These are phyloP conservation scores for Gastrophysa polygoni DNA, from an alignment of 2,888 invertebrate genomes.

Conservation along the genomic window DNA sequence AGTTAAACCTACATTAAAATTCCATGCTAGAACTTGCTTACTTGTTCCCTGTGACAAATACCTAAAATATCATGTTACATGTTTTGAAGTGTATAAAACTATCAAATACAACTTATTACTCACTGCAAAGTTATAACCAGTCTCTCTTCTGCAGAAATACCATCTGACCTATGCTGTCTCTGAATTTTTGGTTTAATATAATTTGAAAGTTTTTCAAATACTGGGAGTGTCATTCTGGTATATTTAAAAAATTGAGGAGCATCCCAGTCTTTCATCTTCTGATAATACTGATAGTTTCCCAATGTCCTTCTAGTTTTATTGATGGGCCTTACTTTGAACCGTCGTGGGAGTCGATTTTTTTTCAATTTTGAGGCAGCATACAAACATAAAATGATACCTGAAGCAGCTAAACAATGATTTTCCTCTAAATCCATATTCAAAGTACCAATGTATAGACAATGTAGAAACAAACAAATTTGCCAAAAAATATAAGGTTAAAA, in stretches of 20 bases:
- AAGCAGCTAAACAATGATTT: conserved; percentile 6
- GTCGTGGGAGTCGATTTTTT: background rate
- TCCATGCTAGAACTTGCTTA: conserved; percentile 8
- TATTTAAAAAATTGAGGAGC: conserved; percentile 27
- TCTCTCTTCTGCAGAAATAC: conserved; percentile 22
- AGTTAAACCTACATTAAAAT: conserved; percentile 3
- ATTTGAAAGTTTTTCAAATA: conserved; percentile 25
- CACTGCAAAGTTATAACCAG: conserved; percentile 30
- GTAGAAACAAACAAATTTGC: no score
- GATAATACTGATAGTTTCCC: conserved; percentile 19
- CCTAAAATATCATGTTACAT: conserved; percentile 3
- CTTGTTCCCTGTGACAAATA: conserved; percentile 10
- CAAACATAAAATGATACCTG: conserved; percentile 7
- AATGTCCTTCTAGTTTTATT: conserved; percentile 7
- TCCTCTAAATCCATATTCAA: conserved; percentile 14
- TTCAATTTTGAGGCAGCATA: conserved; percentile 1
- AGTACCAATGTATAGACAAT: no score
- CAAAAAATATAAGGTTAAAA: background rate
- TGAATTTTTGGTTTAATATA: conserved; percentile 8
- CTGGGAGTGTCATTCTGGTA: conserved; percentile 24
- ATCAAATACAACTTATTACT: no score
- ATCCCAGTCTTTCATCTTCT: conserved; percentile 25
- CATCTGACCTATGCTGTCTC: conserved; percentile 21
- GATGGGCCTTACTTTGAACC: conserved; percentile 19
- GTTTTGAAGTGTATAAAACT: background rate